Base-by-base conservation (phyloP, 2,888 invertebrate genomes). In the Napeogenes inachia region DNA sequence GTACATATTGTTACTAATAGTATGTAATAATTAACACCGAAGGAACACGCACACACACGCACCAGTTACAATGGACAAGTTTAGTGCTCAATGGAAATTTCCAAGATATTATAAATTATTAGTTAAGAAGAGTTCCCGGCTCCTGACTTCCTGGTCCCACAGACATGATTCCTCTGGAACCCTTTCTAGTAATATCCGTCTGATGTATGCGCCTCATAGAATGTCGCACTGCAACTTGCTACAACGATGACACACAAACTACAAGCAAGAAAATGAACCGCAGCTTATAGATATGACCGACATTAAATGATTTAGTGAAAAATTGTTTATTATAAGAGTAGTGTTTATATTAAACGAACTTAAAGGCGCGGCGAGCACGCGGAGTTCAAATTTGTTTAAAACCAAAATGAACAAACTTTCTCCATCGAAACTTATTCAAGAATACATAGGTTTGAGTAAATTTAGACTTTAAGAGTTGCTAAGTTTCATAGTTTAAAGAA, bases 171-270 rank as follows among this genome's bases (percentile, higher is more conserved):
- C 76, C 71, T 73, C 73, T 78, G 79, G 77, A 75, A 75, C 78
- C 79, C 82, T 85, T 86, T 87, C 86, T 86, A 84, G 80, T 77
- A 81, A 80, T 82, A 80, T 79, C 76, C 79, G 75, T 71, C 78
- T 78, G 78, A 79, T 77, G 75, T 76, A 77, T 74, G 75, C 64
- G 72, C 64, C 66, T 71, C 70, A 64, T 72, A 79, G 75, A 78
- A 78, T 79, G 76, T 74, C 63, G 73, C 70, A 66, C 65, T 67
- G 77, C 75, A 72, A 73, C 77, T 73, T 73, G 70, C 67, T 68
- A 63, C 63, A 67, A 71, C 61, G 70, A 65, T 76, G 81, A 77
- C 81, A 82, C 75, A 82, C 79, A 78, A 81, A 79, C 78, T 73
- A 71, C 75, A 79, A 64, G 21, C 21, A 21, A 6, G 86, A 84